phyloP scores from a whole-genome alignment of 2,113 vertebrate genomes.

The Leptocoma aspasia region DNA sequence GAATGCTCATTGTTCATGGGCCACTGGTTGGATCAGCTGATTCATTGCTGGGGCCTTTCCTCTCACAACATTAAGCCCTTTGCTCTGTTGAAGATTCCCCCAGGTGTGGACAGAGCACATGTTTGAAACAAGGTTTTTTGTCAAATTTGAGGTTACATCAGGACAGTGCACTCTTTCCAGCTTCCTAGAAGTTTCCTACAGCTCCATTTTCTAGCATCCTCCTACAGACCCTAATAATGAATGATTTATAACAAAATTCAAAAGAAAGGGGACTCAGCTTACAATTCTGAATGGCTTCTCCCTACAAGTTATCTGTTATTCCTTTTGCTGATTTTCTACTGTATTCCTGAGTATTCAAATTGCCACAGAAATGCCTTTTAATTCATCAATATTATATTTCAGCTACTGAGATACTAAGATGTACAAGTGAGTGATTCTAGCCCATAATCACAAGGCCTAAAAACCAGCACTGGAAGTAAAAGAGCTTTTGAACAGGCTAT shows the following conservation, averaged over 20 bases:
- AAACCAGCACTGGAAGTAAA: not conserved
- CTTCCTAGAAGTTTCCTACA: not conserved
- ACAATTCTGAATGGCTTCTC: not conserved
- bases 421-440: not conserved
- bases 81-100: not conserved
- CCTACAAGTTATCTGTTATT: not conserved
- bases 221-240: not conserved
- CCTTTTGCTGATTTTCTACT: not conserved
- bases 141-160: not conserved
- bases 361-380: not conserved
- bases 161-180: not conserved
- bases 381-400: not conserved
- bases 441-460: not conserved
- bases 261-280: not conserved
- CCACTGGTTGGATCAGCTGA: not conserved
- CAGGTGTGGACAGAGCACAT: not conserved
- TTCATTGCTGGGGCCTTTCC: not conserved
- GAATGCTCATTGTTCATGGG: not conserved
- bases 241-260: constrained; percentile 17
- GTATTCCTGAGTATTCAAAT: not conserved
- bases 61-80: not conserved
- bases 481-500: not conserved
- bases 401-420: not conserved
- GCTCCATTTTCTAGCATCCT: not conserved
- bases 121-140: not conserved